Base-by-base conservation (phyloP, 2,888 invertebrate species). In the Diploptera punctata region DNA sequence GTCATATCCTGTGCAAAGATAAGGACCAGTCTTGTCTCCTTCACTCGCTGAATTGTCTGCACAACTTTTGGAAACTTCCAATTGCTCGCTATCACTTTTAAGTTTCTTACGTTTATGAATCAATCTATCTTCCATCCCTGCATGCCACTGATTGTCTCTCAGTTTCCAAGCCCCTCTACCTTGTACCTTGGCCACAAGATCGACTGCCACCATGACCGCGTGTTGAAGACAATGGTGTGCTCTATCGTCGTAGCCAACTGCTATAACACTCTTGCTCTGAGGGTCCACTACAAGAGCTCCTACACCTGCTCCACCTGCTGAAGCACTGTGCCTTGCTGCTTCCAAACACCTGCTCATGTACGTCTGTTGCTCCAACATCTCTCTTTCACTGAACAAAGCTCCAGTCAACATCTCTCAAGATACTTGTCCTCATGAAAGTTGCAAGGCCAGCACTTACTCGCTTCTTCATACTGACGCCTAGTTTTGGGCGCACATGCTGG, bases 1-100 rank as follows among this genome's bases (percentile, higher is more conserved):
- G 83, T 94, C 91, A 82, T 94, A 96, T 1, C 93, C 93, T 0
- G 98, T 96, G 83, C 95, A 95, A 62, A 96, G 83, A 81, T 96
- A 96, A 0, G 70, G 74, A 1, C 70, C 70, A 9, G 72, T 68
- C 49, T 71, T 73, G n/a, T 19, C 31, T n/a, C 13, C 24, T 10
- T n/a, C 16, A 24, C 5, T 1, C 18, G 33, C 33, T 5, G 33
- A 33, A 10, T 5, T 7, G 10, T 33, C 33, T 5, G 5, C 33
- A 7, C 7, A 10, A 33, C 33, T 33, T 33, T 5, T 10, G 5
- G 33, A 10, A 33, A 10, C 5, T 33, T 33, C 33, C 33, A 33
- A 33, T 7, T 33, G 7, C 10, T 33, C 10, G 7, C 7, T 7
- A 33, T 7, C 33, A 7, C 7, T 7, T 33, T 33, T 33, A 33